Evolutionary conservation across 2,797 vertebrate genomes (phyloP).

Genomic region (Lutjanus campechanus): DNA sequence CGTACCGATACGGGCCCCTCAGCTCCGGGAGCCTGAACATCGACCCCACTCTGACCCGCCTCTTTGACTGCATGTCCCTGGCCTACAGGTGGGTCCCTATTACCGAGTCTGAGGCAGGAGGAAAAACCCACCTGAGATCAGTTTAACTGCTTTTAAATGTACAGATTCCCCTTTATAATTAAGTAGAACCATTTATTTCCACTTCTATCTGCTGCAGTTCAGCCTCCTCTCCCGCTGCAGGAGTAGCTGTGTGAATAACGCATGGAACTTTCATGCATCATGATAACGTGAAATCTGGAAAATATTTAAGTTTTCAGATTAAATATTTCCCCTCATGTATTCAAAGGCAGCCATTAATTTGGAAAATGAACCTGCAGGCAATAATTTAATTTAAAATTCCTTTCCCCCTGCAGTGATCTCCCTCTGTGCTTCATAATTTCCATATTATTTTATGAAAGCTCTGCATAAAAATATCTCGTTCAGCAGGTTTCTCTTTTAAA

Average conservation of each 20-base stretch:
- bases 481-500: conserved; percentile 3
- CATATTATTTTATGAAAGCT: background rate
- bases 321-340: background rate
- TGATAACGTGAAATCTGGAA: background rate
- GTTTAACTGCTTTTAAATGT: background rate
- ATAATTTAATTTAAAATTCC: background rate
- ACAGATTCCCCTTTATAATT: no score
- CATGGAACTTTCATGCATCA: background rate
- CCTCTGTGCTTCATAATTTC: background rate
- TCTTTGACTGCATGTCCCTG: conserved; percentile 99
- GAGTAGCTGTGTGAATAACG: background rate
- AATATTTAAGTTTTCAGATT: background rate
- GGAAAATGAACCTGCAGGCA: background rate
- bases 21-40: conserved; percentile 89
- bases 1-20: conserved; percentile 87
- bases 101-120: background rate
- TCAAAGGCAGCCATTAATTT: background rate
- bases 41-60: conserved; percentile 93
- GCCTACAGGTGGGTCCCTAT: conserved; percentile 93
- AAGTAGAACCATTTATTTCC: background rate
- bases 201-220: background rate
- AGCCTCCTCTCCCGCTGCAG: background rate
- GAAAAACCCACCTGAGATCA: background rate
- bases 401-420: background rate
- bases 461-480: background rate